A percentile compares a stretch with the other conserved stretches of the same genome.
phyloP scores from a whole-genome alignment of 2,113 vertebrate species.

The Antidorcas marsupialis region DNA sequence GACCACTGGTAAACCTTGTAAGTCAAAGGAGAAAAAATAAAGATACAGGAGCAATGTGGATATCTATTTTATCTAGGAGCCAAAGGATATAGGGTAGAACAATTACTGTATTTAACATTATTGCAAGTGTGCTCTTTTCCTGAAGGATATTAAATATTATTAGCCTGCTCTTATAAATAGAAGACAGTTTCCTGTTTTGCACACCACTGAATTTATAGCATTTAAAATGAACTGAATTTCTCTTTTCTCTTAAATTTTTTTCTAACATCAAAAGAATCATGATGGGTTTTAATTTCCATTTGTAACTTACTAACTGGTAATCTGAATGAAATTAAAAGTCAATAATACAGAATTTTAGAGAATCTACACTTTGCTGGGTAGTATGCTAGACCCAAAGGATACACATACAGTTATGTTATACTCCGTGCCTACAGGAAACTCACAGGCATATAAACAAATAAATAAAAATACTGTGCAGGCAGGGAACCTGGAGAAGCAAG shows the following conservation, averaged over 20 bases:
- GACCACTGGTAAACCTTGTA: not conserved
- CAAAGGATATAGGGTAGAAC: not conserved
- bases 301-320: not conserved
- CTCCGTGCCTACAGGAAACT: not conserved
- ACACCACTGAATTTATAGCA: not conserved
- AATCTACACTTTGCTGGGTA: not conserved
- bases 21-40: not conserved
- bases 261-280: not conserved
- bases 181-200: not conserved
- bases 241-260: not conserved
- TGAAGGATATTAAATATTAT: not conserved
- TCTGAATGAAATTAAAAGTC: not conserved
- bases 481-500: not conserved
- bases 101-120: not conserved
- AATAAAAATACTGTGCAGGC: not conserved
- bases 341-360: not conserved
- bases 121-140: not conserved
- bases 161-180: not conserved
- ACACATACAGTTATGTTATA: not conserved
- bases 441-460: not conserved
- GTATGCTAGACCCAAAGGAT: not conserved
- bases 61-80: not conserved
- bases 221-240: constrained; percentile 1
- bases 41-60: not conserved
- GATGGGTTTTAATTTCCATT: not conserved